Percentiles rank a stretch among this genome's conserved stretches.
These are phyloP conservation scores for Andrena bicolor DNA, from an alignment of 2,888 invertebrate species.

Conservation along the genomic window DNA sequence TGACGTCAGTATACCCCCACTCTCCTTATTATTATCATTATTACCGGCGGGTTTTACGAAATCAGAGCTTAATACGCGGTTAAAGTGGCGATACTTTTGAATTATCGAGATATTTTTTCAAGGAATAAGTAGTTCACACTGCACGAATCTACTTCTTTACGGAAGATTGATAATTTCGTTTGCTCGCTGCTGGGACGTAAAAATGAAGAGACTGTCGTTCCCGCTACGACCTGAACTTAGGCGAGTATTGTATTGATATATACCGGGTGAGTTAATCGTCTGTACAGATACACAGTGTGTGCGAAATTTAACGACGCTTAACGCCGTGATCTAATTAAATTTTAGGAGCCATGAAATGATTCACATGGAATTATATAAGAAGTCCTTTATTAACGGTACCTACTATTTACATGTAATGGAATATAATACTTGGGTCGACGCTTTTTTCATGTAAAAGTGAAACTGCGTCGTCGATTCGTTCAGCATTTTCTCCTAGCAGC, in stretches of 20 bases:
- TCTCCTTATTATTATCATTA: constrained; percentile 3
- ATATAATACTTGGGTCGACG: neutral
- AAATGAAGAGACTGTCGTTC: neutral
- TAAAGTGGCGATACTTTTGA: neutral
- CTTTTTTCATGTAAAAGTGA: neutral
- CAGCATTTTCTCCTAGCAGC: neutral
- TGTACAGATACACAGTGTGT: neutral
- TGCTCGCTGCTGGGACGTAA: neutral
- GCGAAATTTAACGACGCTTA: neutral
- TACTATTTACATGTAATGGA: neutral
- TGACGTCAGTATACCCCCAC: constrained; percentile 64
- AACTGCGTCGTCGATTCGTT: neutral
- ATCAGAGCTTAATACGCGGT: neutral
- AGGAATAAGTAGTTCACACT: neutral
- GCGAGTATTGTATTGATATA: constrained; percentile 11
- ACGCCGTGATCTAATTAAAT: neutral
- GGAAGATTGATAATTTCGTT: constrained; percentile 3
- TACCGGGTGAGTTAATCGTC: neutral
- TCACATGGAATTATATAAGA: too few relatives aligned
- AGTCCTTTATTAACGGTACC: too few relatives aligned
- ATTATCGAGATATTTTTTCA: neutral
- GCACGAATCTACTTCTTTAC: neutral
- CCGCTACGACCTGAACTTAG: constrained; percentile 32
- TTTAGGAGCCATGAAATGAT: too few relatives aligned
- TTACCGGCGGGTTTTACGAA: constrained; percentile 39